phyloP scores from a whole-genome alignment of 2,797 vertebrate species.

The Eupleurogrammus muticus region DNA sequence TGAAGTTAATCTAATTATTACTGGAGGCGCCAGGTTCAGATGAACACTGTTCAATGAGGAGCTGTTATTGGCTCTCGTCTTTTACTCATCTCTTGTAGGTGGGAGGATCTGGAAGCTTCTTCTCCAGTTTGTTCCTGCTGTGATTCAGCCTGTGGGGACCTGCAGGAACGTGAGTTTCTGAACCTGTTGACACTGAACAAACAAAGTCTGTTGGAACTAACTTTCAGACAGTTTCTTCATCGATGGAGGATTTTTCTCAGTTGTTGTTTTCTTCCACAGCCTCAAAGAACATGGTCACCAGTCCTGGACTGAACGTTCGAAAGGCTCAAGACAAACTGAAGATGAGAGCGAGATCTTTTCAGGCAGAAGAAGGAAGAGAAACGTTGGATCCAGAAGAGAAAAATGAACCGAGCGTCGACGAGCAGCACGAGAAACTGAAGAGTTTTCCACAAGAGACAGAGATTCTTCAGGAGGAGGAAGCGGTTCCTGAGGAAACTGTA shows the following conservation, averaged over 20 bases:
- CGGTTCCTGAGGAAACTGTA: background rate
- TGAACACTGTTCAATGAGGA: too few species aligned
- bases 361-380: slow-evolving; percentile 22
- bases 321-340: background rate
- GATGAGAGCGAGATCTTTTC: background rate
- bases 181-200: background rate
- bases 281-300: slow-evolving; percentile 45
- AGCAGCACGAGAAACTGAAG: background rate
- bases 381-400: background rate
- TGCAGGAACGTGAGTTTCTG: slow-evolving; percentile 61
- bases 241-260: background rate
- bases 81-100: too few species aligned
- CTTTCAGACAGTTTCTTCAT: too few species aligned
- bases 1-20: too few species aligned
- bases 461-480: background rate
- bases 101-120: slow-evolving; percentile 71
- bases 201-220: too few species aligned
- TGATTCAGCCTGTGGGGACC: slow-evolving; percentile 56
- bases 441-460: background rate
- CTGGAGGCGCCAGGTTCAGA: too few species aligned
- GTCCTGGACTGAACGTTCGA: slow-evolving; percentile 44
- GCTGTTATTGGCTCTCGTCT: too few species aligned
- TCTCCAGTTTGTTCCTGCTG: slow-evolving; percentile 72
- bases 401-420: background rate
- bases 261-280: slow-evolving; percentile 24